Conservation (phyloP, 2,888 invertebrate genomes). For the Eledone cirrhosa region DNA sequence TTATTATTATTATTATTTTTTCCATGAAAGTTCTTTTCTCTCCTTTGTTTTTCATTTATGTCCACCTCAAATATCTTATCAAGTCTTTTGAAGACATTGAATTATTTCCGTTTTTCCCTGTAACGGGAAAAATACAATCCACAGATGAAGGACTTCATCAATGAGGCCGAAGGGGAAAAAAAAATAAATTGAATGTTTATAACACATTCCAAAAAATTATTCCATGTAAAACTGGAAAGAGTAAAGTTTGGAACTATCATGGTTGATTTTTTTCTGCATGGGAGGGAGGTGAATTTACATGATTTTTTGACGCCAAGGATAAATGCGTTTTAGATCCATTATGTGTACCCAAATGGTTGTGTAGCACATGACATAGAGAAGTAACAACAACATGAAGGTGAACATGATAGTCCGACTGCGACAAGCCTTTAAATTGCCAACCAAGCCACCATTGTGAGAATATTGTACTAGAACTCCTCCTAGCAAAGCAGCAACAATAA, state of each 20-base stretch:
- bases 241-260: too few relatives aligned
- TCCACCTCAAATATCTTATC: too few relatives aligned
- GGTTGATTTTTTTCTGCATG: too few relatives aligned
- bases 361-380: conserved; percentile 58
- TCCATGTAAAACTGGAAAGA: neutral
- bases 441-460: conserved; percentile 12
- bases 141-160: too few relatives aligned
- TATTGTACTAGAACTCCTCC: conserved; percentile 21
- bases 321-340: conserved; percentile 51
- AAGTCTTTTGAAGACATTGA: too few relatives aligned
- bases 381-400: conserved; percentile 49
- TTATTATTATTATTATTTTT: neutral
- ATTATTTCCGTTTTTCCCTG: too few relatives aligned
- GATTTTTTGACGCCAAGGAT: conserved; percentile 43
- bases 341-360: conserved; percentile 59
- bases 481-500: conserved; percentile 21
- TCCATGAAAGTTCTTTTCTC: too few relatives aligned
- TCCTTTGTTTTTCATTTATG: too few relatives aligned
- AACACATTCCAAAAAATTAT: conserved; percentile 1
- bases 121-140: too few relatives aligned
- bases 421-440: conserved; percentile 36
- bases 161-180: neutral
- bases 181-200: neutral
- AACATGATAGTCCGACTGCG: conserved; percentile 54
- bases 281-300: neutral